phyloP scores from a whole-genome alignment of 2,797 vertebrate species.

The Platalea minor region DNA sequence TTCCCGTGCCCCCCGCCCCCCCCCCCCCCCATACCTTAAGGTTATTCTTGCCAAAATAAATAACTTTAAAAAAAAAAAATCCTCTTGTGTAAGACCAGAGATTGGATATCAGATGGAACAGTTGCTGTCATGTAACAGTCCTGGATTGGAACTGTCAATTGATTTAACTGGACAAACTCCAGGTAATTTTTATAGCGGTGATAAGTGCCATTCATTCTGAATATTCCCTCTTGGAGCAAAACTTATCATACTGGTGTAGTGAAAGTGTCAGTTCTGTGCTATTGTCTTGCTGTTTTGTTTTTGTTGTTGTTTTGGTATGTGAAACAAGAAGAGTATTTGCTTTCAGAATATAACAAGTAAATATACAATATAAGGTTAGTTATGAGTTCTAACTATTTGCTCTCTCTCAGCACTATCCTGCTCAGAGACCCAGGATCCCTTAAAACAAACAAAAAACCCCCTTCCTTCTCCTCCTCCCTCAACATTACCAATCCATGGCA shows the following conservation, averaged over 20 bases:
- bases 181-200: not conserved
- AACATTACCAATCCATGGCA: not conserved
- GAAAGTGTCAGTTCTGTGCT: not conserved
- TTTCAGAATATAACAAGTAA: not conserved
- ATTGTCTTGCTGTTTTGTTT: not conserved
- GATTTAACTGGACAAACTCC: not conserved
- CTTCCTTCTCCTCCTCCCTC: not conserved
- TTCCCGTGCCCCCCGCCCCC: rapidly evolving
- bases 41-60: not conserved
- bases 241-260: not conserved
- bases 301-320: not conserved
- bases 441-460: not conserved
- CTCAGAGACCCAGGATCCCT: not conserved
- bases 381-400: not conserved
- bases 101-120: not conserved
- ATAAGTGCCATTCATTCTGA: not conserved
- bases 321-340: not conserved
- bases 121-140: not conserved
- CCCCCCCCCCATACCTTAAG: too few relatives aligned
- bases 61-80: not conserved
- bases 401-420: not conserved
- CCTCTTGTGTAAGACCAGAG: not conserved
- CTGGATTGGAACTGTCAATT: not conserved
- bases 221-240: not conserved
- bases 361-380: not conserved